These are phyloP conservation scores for Lucinisca nassula DNA, from an alignment of 2,888 invertebrate species.

Conservation along the genomic window DNA sequence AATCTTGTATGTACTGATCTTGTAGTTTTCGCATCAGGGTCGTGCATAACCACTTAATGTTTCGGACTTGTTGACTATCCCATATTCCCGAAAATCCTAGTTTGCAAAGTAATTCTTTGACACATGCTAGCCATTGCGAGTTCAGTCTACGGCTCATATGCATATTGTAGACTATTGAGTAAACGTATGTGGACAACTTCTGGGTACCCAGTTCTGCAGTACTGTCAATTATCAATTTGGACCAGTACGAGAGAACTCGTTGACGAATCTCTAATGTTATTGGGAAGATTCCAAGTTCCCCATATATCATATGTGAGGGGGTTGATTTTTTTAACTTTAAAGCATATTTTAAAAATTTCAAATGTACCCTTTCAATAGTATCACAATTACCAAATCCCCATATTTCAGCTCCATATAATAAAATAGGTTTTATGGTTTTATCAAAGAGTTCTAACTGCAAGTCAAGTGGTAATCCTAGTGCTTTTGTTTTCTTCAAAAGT, in stretches of 20 bases:
- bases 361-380: constrained; percentile 26
- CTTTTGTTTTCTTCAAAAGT: constrained; percentile 17
- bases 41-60: background rate
- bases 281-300: constrained; percentile 8
- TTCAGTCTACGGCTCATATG: background rate
- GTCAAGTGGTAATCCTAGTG: constrained; percentile 5
- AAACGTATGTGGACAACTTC: background rate
- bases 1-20: background rate
- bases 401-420: constrained; percentile 24
- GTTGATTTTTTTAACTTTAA: constrained; percentile 23
- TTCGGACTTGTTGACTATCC: background rate
- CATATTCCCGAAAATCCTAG: background rate
- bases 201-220: background rate
- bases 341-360: constrained; percentile 22
- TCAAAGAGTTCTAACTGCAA: constrained; percentile 23
- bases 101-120: background rate
- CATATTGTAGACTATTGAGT: background rate
- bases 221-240: background rate
- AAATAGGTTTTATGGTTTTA: constrained; percentile 19
- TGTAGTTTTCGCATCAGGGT: background rate
- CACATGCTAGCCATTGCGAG: background rate
- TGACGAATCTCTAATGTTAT: background rate
- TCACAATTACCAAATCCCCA: constrained; percentile 2
- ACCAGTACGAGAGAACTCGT: background rate
- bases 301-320: constrained; percentile 14